Conservation (phyloP, 2,113 vertebrate genomes). For the Otolemur garnettii region DNA sequence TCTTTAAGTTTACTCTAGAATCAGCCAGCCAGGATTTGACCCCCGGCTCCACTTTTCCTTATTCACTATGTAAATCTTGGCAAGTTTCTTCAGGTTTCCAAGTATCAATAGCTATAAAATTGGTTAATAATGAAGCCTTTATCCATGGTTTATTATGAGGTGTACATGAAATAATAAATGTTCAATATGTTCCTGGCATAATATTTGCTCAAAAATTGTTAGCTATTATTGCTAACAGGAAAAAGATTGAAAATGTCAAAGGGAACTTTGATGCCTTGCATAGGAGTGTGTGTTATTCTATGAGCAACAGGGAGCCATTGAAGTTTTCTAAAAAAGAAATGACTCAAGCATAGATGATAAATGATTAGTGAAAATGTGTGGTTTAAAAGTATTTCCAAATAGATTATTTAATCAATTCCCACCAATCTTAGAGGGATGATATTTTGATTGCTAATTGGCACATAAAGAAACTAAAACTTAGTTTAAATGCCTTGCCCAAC, state of each 20-base stretch:
- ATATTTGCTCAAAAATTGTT: not conserved
- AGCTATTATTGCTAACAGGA: not conserved
- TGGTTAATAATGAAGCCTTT: not conserved
- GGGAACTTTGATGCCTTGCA: not conserved
- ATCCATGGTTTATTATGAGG: not conserved
- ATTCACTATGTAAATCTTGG: not conserved
- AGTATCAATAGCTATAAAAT: not conserved
- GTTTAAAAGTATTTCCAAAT: not conserved
- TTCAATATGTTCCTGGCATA: not conserved
- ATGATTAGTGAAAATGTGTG: not conserved
- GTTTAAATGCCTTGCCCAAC: not conserved
- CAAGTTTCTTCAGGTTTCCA: not conserved
- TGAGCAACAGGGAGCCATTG: not conserved
- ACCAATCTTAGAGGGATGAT: not conserved
- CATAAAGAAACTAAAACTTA: not conserved
- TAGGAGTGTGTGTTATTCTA: not conserved
- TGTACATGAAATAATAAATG: not conserved
- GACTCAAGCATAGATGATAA: not conserved
- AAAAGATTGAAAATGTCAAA: slow-evolving; percentile 34
- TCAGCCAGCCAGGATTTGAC: not conserved
- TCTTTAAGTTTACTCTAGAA: not conserved
- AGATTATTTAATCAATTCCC: not conserved
- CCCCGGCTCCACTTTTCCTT: not conserved
- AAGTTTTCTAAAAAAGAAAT: slow-evolving; percentile 23
- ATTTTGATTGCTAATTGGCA: slow-evolving; percentile 12